Evolutionary conservation across 2,797 vertebrate genomes (phyloP), one percentile per base, ranked within the genome.

Genomic region (Dallia pectoralis): DNA sequence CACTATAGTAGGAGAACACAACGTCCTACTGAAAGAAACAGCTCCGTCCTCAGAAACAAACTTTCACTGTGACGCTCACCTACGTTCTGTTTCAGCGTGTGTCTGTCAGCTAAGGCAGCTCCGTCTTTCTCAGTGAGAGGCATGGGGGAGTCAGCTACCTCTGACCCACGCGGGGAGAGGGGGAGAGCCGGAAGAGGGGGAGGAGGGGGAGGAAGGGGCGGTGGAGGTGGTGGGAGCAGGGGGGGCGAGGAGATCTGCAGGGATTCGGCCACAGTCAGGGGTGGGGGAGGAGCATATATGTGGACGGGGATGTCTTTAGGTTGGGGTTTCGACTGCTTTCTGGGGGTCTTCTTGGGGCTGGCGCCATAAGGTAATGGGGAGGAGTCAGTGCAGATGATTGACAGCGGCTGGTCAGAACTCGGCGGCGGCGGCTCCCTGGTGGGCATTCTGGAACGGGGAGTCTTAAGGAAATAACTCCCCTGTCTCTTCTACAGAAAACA

Each of bases 391-490:
- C 76, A 90, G 71, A 89, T 72, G 71, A 88, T 88, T 0, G 84
- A 87, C 14, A 77, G 79, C 0, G 86, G 88, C 51, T 91, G 89
- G 0, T 32, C 73, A 0, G 74, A 73, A 70, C 70, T 73, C 0
- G 70, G 77, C 72, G 51, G 68, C 0, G 70, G 77, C 72, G 51
- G 68, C 9, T 32, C 74, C 16, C 78, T 9, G 0, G 81, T 8
- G 53, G 80, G 83, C 74, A 49, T 73, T 65, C 78, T 92, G 25
- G 88, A 83, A 47, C 63, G 47, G 75, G 94, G 89, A 0, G 91
- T 91, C 84, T 95, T 96, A 77, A 91, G 74, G 76, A 93, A 85
- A 80, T 93, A 91, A 27, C 89, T 93, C 32, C 92, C 91, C 6
- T 89, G 93, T 49, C 91, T 88, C 77, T 92, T 96, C 96, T 98